These are phyloP conservation scores for Coracopsis vasa DNA, from an alignment of 2,113 vertebrate genomes.

Conservation along the genomic window DNA sequence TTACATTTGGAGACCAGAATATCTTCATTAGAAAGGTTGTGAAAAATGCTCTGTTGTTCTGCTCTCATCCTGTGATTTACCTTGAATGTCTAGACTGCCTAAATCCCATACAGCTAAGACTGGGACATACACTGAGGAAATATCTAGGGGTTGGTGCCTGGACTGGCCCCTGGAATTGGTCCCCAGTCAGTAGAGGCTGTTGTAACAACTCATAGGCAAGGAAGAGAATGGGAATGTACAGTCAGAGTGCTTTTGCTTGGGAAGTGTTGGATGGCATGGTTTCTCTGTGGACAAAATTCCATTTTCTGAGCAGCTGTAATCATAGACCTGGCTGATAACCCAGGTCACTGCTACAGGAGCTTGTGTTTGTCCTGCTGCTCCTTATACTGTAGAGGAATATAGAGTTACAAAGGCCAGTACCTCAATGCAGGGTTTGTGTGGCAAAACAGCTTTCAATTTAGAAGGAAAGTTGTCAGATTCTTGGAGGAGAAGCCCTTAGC, in stretches of 20 bases:
- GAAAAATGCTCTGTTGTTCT: background rate
- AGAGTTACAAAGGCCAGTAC: background rate
- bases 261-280: background rate
- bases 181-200: background rate
- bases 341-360: background rate
- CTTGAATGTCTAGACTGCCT: background rate
- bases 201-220: background rate
- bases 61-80: background rate
- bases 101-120: background rate
- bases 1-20: conserved; percentile 11
- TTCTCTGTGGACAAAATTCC: background rate
- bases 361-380: conserved; percentile 29
- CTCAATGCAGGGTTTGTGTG: background rate
- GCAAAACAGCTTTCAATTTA: background rate
- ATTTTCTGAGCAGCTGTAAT: conserved; percentile 37
- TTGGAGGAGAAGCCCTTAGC: background rate
- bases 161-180: background rate
- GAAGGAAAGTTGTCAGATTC: background rate
- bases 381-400: background rate
- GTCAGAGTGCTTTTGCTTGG: background rate
- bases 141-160: background rate
- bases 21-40: background rate
- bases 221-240: background rate
- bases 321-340: conserved; percentile 35
- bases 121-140: background rate